Base-by-base conservation (phyloP, 2,113 vertebrate species). In the Oreotrochilus melanogaster region DNA sequence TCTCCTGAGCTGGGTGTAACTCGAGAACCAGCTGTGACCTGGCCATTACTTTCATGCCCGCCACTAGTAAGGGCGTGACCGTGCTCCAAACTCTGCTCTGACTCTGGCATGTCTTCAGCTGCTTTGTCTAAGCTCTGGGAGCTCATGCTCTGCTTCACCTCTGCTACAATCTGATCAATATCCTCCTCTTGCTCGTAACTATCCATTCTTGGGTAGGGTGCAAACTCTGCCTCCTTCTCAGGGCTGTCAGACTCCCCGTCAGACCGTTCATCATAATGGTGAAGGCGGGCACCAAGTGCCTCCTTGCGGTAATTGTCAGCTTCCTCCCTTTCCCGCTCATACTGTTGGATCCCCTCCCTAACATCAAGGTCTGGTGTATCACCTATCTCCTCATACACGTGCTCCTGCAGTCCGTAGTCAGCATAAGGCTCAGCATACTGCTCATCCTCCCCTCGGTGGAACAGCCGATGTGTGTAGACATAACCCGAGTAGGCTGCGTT, bases 191-290 rank as follows among this genome's bases (percentile, higher is more conserved):
- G 99, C 80, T 99, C 99, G 0, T 98, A 99, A 97, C 99, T 99
- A 97, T 99, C 99, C 66, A 99, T 98, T 21, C 98, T 98, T 6
- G 99, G 99, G 88, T 99, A 99, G 3, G 99, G 99, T 0, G 99
- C 99, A 65, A 99, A 99, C 92, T 99, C 99, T 1, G 99, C 99
- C 94, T 99, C 99, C 92, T 99, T 99, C 90, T 99, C 99, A 1
- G 99, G 99, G 91, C 99, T 99, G 97, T 99, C 99, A 0, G 99
- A 99, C 97, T 99, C 99, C 1, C 99, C 99, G 0, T 99, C 99
- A 0, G 99, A 99, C 30, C 99, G 98, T 42, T 99, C 99, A 17
- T 99, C 99, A 0, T 99, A 99, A 96, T 99, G 99, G 86, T 99
- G 99, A 74, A 99, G 98, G 33, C 99, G 98, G 23, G 99, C 99